Base-by-base conservation (phyloP, 2,113 vertebrate species). In the Nematolebias whitei region DNA sequence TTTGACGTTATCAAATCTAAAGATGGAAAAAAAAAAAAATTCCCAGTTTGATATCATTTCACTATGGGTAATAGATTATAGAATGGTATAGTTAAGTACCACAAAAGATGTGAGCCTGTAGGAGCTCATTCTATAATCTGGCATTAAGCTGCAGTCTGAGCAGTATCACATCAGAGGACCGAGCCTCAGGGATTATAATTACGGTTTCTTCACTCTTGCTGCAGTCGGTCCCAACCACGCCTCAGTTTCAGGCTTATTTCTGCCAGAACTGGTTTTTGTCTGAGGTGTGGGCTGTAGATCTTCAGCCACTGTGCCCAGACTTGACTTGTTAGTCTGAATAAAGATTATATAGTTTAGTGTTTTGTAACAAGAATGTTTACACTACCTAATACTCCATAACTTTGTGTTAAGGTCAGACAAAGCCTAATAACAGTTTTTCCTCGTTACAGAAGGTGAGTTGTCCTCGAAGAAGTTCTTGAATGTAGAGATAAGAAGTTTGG, bases 401-500 rank as follows among this genome's bases (percentile, higher is more conserved):
- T 66, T 67, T 19, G 10, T 22, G 49, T 47, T 16, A 6, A 18
- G 6, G 32, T 29, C 40, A 44, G 44, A 48, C 2, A 48, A 24
- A 58, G 22, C 9, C 22, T 74, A 73, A 29, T 24, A 14, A 8
- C 20, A 71, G 18, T 52, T 15, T 70, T 6, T 82, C 12, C 60
- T 5, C 13, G 0, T 68, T 49, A 9, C 35, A 89, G 89, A 59
- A 38, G 47, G 8, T 9, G 47, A 20, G 13, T 1, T 23, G 35
- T 23, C 6, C 24, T 60, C 58, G 52, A 52, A 74, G 55, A 81
- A 51, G 32, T 20, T 1, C 47, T 57, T 48, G 15, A 65, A 70
- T n/a, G 51, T 78, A 24, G 87, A 92, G 51, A 82, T 6, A 22
- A 68, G 57, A 52, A 58, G 83, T 38, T 68, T 94, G 79, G 84